phyloP scores from a whole-genome alignment of 2,888 invertebrate species.

The Actias luna region DNA sequence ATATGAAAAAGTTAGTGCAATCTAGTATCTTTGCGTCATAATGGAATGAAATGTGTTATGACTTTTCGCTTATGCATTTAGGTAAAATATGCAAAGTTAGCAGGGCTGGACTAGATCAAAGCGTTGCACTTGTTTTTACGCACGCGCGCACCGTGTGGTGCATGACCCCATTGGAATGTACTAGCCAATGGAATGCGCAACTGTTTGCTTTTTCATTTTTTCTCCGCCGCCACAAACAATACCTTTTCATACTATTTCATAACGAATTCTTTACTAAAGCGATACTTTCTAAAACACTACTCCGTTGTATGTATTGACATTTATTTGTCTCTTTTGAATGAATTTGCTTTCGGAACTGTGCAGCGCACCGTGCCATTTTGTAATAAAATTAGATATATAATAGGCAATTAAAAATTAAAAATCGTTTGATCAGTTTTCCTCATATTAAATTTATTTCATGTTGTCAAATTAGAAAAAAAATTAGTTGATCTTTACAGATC shows the following conservation, averaged over 20 bases:
- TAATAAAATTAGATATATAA: slow-evolving; percentile 25
- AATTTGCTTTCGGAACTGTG: slow-evolving; percentile 35
- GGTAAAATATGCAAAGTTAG: slow-evolving; percentile 38
- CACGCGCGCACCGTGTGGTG: slow-evolving; percentile 71
- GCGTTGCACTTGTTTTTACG: slow-evolving; percentile 74
- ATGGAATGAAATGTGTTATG: neutral
- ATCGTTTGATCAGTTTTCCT: neutral
- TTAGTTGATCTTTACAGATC: neutral
- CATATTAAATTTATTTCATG: neutral
- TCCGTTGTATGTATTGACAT: slow-evolving; percentile 46
- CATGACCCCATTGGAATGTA: slow-evolving; percentile 79
- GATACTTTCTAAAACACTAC: slow-evolving; percentile 64
- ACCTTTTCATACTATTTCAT: slow-evolving; percentile 74
- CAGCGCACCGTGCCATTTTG: slow-evolving; percentile 33
- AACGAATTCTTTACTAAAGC: slow-evolving; percentile 68
- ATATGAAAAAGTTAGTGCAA: neutral
- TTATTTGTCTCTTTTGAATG: slow-evolving; percentile 45
- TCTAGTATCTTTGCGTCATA: neutral
- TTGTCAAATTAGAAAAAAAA: neutral
- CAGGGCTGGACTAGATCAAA: slow-evolving; percentile 40
- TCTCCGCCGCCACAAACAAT: slow-evolving; percentile 71
- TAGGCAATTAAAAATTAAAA: neutral
- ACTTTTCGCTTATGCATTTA: neutral
- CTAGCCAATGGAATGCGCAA: slow-evolving; percentile 78
- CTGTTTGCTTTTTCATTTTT: slow-evolving; percentile 78